Percentiles rank a stretch among this genome's conserved stretches.
Evolutionary conservation across 2,113 vertebrate species (phyloP).

Genomic region (Morone chrysops): DNA sequence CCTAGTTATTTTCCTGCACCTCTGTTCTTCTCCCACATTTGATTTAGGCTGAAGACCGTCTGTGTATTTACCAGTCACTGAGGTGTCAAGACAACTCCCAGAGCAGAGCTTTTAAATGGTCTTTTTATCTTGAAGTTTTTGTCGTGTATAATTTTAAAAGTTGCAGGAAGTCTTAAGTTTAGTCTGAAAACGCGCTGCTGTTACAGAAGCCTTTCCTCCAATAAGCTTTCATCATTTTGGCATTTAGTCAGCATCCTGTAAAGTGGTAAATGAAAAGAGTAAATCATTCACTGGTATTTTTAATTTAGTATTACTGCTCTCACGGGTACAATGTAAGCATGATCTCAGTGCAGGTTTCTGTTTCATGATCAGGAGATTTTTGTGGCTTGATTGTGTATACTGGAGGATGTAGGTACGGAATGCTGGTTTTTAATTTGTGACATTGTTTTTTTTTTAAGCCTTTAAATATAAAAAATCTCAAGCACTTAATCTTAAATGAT

Average conservation of each 20-base stretch:
- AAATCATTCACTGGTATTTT: slow-evolving; percentile 12
- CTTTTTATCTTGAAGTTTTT: too few relatives aligned
- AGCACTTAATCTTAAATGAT: slow-evolving; percentile 8
- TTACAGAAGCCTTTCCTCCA: not conserved
- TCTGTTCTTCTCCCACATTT: slow-evolving; percentile 6
- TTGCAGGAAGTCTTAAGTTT: not conserved
- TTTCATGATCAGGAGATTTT: not conserved
- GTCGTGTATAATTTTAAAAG: too few relatives aligned
- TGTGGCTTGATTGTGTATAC: slow-evolving; percentile 3
- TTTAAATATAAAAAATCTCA: not conserved
- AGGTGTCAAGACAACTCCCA: not conserved
- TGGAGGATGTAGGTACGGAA: not conserved
- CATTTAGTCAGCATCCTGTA: slow-evolving; percentile 9
- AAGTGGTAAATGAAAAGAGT: slow-evolving; percentile 20
- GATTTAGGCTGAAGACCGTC: not conserved
- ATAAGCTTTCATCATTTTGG: not conserved
- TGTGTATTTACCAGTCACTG: not conserved
- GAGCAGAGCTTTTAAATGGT: not conserved
- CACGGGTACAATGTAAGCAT: not conserved
- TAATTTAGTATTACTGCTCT: not conserved
- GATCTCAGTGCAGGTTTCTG: slow-evolving; percentile 14
- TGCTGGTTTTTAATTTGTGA: not conserved
- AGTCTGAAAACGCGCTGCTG: not conserved
- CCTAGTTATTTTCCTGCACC: slow-evolving; percentile 49
- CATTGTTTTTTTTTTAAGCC: not conserved